Evolutionary conservation across 2,113 vertebrate species (phyloP).

Genomic region (Acanthochromis polyacanthus): DNA sequence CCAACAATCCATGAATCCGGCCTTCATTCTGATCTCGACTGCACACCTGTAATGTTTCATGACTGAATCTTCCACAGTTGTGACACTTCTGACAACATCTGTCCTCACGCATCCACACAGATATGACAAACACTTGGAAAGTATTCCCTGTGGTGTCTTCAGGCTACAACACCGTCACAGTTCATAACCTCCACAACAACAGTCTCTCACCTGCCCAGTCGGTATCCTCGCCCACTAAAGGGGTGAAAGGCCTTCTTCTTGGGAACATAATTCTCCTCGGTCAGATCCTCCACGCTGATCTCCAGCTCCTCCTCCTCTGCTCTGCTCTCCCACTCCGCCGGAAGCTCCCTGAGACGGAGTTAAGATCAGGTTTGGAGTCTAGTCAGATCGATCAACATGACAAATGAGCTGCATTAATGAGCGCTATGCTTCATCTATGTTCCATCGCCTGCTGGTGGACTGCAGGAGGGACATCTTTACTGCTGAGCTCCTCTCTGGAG

Average conservation of each 20-base stretch:
- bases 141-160: too few species aligned
- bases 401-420: slow-evolving; percentile 33
- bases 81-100: too few species aligned
- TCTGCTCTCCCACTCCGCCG: slow-evolving; percentile 88
- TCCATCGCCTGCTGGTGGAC: background rate
- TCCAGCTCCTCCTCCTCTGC: slow-evolving; percentile 94
- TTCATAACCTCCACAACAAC: accelerated
- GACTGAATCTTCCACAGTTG: too few species aligned
- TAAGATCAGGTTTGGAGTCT: slow-evolving; percentile 14
- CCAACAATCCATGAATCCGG: too few species aligned
- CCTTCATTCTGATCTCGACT: too few species aligned
- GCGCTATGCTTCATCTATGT: slow-evolving; percentile 26
- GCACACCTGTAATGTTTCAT: too few species aligned
- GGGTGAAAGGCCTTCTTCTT: slow-evolving; percentile 91
- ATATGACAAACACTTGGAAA: too few species aligned
- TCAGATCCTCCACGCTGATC: slow-evolving; percentile 94
- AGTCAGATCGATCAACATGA: slow-evolving; percentile 44
- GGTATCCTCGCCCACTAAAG: slow-evolving; percentile 93
- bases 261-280: slow-evolving; percentile 88
- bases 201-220: slow-evolving; percentile 92
- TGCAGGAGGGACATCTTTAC: slow-evolving; percentile 3
- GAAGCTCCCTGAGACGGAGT: slow-evolving; percentile 87
- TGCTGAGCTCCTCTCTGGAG: slow-evolving; percentile 7
- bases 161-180: too few species aligned
- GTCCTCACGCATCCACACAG: too few species aligned